These are phyloP conservation scores for Metellina segmentata DNA, from an alignment of 2,888 invertebrate species.

Conservation along the genomic window DNA sequence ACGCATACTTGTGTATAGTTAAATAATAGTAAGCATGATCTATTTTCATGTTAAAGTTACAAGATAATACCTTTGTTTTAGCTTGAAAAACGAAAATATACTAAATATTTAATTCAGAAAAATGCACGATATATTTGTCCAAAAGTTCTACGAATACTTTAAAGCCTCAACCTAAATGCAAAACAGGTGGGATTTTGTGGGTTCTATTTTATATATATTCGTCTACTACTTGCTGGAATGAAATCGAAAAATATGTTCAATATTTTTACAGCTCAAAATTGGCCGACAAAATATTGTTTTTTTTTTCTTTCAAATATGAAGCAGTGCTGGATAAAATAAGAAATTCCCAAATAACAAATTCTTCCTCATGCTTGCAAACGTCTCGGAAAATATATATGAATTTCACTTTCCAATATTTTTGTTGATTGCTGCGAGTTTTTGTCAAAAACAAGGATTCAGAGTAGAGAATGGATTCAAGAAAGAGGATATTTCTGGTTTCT, in stretches of 20 bases:
- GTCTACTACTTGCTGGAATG: background rate
- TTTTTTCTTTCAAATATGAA: background rate
- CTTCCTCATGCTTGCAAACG: background rate
- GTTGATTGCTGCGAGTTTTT: too few relatives aligned
- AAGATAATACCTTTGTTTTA: too few relatives aligned
- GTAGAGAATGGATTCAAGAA: too few relatives aligned
- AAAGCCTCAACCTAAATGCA: background rate
- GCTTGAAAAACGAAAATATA: too few relatives aligned
- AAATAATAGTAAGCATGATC: too few relatives aligned
- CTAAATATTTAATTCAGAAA: too few relatives aligned
- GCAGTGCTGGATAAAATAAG: background rate
- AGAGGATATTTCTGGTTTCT: too few relatives aligned
- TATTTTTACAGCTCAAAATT: background rate
- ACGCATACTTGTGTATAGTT: too few relatives aligned
- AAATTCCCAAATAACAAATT: background rate
- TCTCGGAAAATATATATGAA: background rate
- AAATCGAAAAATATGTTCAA: background rate
- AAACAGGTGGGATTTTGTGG: background rate
- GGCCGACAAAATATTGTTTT: background rate
- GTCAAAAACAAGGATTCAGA: too few relatives aligned
- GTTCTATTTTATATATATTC: background rate
- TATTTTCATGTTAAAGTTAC: too few relatives aligned
- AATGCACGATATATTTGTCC: too few relatives aligned
- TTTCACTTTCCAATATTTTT: background rate
- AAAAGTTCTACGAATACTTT: too few relatives aligned